Conservation (phyloP, 1,140 invertebrate species). For the Drosophila chauvacae region DNA sequence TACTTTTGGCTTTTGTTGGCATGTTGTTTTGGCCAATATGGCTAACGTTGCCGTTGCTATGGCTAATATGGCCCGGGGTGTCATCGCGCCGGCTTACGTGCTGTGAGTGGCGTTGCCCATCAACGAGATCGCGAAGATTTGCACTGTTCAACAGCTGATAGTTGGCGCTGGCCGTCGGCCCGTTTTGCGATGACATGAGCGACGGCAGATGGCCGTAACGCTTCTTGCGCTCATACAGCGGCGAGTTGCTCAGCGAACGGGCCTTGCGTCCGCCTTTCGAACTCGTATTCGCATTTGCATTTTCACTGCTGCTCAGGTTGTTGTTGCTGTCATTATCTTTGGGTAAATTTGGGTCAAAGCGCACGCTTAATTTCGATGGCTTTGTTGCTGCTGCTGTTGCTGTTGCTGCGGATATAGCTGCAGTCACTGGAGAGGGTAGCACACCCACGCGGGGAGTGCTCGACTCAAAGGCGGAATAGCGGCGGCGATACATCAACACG, state of each 20-base stretch:
- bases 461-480: constrained; percentile 77
- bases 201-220: constrained; percentile 74
- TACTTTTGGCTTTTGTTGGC: constrained; percentile 42
- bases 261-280: constrained; percentile 67
- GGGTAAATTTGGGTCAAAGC: constrained; percentile 78
- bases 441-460: constrained; percentile 75
- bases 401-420: constrained; percentile 31
- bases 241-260: constrained; percentile 77
- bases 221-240: constrained; percentile 72
- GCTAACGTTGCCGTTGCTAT: constrained; percentile 17
- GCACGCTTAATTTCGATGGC: constrained; percentile 62
- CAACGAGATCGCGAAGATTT: constrained; percentile 66
- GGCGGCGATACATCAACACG: constrained; percentile 76
- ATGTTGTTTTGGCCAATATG: constrained; percentile 17
- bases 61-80: constrained; percentile 28
- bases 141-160: constrained; percentile 74
- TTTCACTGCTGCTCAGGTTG: constrained; percentile 43
- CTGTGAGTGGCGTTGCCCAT: constrained; percentile 73
- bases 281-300: constrained; percentile 51
- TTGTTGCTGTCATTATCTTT: constrained; percentile 68
- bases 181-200: constrained; percentile 61
- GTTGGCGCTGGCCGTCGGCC: constrained; percentile 61
- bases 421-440: constrained; percentile 46
- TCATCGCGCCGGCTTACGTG: constrained; percentile 82
- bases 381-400: constrained; percentile 47